Conservation (phyloP, 2,797 vertebrate species). For the Margarornis squamiger region DNA sequence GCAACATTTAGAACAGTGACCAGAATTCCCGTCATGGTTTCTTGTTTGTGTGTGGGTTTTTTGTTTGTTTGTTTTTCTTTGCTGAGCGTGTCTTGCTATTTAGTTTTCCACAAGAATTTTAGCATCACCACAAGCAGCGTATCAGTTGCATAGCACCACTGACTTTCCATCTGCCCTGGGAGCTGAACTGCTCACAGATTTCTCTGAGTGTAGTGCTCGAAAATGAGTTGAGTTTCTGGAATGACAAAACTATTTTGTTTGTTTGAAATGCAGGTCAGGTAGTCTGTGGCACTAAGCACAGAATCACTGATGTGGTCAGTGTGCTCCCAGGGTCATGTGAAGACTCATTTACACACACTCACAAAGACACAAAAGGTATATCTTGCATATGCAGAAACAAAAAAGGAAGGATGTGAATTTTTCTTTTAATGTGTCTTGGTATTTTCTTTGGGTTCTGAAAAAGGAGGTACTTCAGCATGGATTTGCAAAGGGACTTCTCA, state of each 20-base stretch:
- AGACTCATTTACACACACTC: not conserved
- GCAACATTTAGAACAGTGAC: not conserved
- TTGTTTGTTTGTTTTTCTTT: not conserved
- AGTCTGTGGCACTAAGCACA: not conserved
- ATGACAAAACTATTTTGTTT: not conserved
- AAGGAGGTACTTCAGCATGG: not conserved
- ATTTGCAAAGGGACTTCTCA: not conserved
- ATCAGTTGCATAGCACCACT: not conserved
- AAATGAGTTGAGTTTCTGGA: not conserved
- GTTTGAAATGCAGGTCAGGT: not conserved
- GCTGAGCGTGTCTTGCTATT: not conserved
- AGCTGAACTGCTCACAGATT: not conserved
- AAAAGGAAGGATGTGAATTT: not conserved
- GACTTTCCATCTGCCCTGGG: not conserved
- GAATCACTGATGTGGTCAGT: not conserved
- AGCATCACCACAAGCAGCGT: not conserved
- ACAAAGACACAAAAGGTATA: not conserved
- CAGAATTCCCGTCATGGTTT: not conserved
- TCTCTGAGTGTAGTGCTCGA: not conserved
- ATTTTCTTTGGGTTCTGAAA: not conserved
- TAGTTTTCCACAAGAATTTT: not conserved
- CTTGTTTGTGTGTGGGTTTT: accelerated
- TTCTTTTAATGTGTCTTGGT: not conserved
- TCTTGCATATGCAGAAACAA: not conserved
- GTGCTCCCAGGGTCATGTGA: not conserved